A percentile compares a stretch with the other conserved stretches of the same genome.
These are phyloP conservation scores for Asarcornis scutulata DNA, from an alignment of 2,113 vertebrate species.

Conservation along the genomic window DNA sequence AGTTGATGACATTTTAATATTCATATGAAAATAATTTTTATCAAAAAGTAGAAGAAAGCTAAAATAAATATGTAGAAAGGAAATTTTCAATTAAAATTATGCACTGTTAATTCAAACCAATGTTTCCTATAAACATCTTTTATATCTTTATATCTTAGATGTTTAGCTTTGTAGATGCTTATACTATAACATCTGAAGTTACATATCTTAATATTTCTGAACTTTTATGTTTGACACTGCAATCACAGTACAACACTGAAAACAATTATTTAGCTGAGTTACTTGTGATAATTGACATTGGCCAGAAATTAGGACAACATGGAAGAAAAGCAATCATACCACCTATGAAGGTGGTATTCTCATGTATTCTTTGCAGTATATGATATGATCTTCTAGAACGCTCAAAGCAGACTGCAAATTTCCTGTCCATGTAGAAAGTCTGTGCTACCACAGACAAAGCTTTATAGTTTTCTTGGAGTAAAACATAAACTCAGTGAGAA, in stretches of 20 bases:
- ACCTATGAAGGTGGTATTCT: background rate
- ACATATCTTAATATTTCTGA: accelerated
- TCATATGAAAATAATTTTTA: background rate
- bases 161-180: no score
- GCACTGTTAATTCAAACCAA: background rate
- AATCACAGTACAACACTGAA: background rate
- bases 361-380: background rate
- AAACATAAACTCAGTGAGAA: background rate
- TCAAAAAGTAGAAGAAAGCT: background rate
- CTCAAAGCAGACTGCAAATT: background rate
- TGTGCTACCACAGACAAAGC: background rate
- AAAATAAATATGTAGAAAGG: background rate
- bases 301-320: background rate
- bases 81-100: background rate
- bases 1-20: background rate
- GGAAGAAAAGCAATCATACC: background rate
- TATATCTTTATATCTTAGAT: no score
- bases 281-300: background rate
- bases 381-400: background rate
- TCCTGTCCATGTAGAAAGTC: background rate
- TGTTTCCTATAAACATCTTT: background rate
- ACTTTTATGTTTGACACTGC: background rate
- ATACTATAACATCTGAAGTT: background rate
- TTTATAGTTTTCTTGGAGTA: background rate
- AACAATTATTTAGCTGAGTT: background rate